These are phyloP conservation scores for Pyrgus malvae DNA, from an alignment of 2,888 invertebrate genomes.

Conservation along the genomic window DNA sequence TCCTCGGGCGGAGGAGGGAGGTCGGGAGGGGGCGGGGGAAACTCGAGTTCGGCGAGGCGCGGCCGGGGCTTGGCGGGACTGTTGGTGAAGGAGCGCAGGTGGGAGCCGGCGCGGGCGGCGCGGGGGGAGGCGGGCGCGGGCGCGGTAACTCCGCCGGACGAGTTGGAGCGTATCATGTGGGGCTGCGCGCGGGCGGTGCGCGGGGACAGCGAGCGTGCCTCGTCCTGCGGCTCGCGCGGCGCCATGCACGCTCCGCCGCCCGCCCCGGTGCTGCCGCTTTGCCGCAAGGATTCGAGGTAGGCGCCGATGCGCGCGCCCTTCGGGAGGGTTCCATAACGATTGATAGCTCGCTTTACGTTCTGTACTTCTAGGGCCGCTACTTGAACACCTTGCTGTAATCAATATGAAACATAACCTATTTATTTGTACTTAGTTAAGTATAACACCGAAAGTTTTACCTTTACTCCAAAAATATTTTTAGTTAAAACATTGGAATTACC, in stretches of 20 bases:
- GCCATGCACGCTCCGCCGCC: conserved; percentile 59
- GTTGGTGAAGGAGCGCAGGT: conserved; percentile 83
- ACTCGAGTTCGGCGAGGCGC: conserved; percentile 90
- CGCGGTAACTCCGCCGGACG: conserved; percentile 90
- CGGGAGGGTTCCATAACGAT: conserved; percentile 97
- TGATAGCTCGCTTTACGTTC: conserved; percentile 96
- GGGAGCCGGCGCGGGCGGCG: conserved; percentile 59
- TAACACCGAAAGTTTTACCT: neutral
- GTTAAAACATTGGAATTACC: no score
- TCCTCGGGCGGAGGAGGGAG: conserved; percentile 90
- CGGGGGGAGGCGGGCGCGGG: conserved; percentile 70
- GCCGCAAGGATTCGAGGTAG: conserved; percentile 95
- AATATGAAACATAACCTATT: neutral
- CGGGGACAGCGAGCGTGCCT: conserved; percentile 83
- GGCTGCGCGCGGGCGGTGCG: conserved; percentile 85
- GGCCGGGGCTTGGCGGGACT: conserved; percentile 89
- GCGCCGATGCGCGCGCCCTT: conserved; percentile 98
- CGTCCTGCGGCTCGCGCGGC: conserved; percentile 54
- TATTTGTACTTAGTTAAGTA: neutral
- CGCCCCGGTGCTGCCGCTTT: conserved; percentile 79
- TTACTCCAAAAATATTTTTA: no score
- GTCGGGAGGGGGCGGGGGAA: conserved; percentile 92
- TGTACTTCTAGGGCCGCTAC: conserved; percentile 97
- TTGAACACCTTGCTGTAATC: conserved; percentile 82
- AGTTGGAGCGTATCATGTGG: conserved; percentile 95